Conservation (phyloP, 2,113 vertebrate species). For the Tachycineta bicolor region DNA sequence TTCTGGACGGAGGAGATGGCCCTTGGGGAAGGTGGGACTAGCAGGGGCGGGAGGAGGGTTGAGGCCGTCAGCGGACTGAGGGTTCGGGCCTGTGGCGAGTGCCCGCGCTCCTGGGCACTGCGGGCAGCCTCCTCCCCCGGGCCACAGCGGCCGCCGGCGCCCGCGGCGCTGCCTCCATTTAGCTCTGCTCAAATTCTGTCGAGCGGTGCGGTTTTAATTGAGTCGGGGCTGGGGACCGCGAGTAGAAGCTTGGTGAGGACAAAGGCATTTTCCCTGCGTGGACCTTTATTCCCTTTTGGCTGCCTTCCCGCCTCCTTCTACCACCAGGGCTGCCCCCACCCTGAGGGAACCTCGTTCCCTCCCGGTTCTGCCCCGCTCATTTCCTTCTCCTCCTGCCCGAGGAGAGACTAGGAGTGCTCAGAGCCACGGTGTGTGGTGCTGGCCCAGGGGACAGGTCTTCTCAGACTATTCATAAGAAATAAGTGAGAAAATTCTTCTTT, state of each 20-base stretch:
- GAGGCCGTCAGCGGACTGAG: fast-evolving
- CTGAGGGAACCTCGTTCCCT: fast-evolving
- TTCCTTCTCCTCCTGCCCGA: neutral
- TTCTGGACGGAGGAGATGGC: neutral
- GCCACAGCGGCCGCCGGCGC: fast-evolving
- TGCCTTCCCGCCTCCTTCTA: neutral
- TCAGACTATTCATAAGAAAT: neutral
- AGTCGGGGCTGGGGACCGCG: fast-evolving
- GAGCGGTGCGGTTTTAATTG: fast-evolving
- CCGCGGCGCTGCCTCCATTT: neutral
- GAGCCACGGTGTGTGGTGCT: fast-evolving
- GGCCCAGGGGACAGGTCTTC: fast-evolving
- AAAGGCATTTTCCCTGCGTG: neutral
- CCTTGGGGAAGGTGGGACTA: neutral
- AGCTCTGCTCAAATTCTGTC: neutral
- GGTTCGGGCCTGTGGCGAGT: no score
- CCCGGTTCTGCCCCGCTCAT: fast-evolving
- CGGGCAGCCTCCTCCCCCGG: fast-evolving
- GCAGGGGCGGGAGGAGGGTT: fast-evolving
- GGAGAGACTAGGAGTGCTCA: neutral
- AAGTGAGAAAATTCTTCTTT: neutral
- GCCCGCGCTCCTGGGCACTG: fast-evolving
- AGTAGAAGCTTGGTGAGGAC: neutral
- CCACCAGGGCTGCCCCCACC: fast-evolving
- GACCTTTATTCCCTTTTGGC: neutral